Conservation (phyloP, 2,797 vertebrate genomes). For the Thalassophryne amazonica region DNA sequence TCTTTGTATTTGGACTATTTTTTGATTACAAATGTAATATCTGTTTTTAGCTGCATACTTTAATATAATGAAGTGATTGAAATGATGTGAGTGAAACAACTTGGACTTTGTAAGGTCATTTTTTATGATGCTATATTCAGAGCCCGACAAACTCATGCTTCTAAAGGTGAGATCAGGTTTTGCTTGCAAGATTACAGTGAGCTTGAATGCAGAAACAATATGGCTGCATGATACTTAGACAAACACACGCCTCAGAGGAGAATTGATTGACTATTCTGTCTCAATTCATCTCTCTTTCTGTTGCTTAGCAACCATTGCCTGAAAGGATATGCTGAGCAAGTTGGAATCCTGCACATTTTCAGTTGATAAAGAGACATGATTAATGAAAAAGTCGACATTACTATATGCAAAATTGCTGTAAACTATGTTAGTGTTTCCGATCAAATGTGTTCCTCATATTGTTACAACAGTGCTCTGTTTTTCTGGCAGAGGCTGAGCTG, state of each 20-base stretch:
- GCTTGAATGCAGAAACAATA: constrained; percentile 35
- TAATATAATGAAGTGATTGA: not conserved
- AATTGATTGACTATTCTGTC: constrained; percentile 82
- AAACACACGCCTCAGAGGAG: constrained; percentile 49
- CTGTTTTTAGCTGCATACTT: too few relatives aligned
- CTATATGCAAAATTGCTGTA: not conserved
- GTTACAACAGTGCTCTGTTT: too few relatives aligned
- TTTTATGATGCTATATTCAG: not conserved
- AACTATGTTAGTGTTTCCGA: too few relatives aligned
- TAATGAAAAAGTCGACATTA: constrained; percentile 43
- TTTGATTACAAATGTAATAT: too few relatives aligned
- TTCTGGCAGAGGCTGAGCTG: too few relatives aligned
- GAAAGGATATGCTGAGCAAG: constrained; percentile 67
- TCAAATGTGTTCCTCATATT: too few relatives aligned
- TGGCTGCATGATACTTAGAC: constrained; percentile 12
- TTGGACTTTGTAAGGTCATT: not conserved
- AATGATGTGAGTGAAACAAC: not conserved
- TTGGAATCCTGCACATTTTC: constrained; percentile 67
- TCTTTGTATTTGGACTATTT: too few relatives aligned
- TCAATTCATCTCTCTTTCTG: constrained; percentile 83
- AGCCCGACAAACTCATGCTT: too few relatives aligned
- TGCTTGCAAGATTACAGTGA: constrained; percentile 1
- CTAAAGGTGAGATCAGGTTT: too few relatives aligned
- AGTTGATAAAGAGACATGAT: constrained; percentile 61
- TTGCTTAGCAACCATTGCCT: constrained; percentile 81